phyloP scores from a whole-genome alignment of 1,140 invertebrate species.

The Orchesella cincta region DNA sequence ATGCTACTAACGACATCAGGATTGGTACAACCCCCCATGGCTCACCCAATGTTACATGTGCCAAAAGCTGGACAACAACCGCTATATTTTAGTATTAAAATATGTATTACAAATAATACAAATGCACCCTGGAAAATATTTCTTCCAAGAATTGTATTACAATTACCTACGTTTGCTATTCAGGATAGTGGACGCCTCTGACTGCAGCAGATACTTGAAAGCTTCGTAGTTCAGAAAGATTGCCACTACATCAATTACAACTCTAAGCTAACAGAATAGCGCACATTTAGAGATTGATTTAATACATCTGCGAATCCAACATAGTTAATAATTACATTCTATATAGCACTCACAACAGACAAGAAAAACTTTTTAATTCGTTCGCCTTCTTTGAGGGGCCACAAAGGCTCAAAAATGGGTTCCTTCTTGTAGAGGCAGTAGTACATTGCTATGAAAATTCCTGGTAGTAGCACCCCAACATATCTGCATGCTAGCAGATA shows the following conservation, averaged over 20 bases:
- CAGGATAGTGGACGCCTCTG: constrained; percentile 7
- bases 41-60: constrained; percentile 12
- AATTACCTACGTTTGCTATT: constrained; percentile 24
- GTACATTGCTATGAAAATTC: constrained; percentile 19
- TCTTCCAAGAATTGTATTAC: neutral
- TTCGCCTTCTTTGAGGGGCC: neutral
- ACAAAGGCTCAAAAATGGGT: neutral
- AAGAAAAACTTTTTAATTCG: neutral
- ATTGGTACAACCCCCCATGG: constrained; percentile 1
- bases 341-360: neutral
- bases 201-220: neutral
- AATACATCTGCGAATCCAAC: neutral
- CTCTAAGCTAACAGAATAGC: neutral
- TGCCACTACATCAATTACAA: neutral
- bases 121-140: no score
- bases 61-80: constrained; percentile 1
- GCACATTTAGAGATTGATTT: neutral
- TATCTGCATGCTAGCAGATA: no score
- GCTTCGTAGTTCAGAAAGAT: neutral
- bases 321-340: neutral
- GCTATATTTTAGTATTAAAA: neutral
- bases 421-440: constrained; percentile 24
- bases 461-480: neutral
- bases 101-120: neutral
- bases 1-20: neutral